Evolutionary conservation across 2,888 invertebrate genomes (phyloP), one percentile per base, ranked within the genome.

Genomic region (Nemoura dubitans): DNA sequence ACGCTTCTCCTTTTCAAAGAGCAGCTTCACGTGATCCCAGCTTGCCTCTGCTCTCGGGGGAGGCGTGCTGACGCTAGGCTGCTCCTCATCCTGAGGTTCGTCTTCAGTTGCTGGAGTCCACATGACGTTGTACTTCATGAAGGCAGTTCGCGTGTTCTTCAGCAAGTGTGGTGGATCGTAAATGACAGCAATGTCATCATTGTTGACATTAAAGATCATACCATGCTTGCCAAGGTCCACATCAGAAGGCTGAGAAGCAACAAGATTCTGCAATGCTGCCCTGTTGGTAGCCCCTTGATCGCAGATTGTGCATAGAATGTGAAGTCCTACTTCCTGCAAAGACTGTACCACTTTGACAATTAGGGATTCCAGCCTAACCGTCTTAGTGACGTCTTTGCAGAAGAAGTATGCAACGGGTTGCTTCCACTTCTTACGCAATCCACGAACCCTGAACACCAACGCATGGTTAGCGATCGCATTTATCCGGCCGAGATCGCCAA

Each of bases 141-240:
- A 76, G n/a, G 25, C 43, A 76, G 86, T 86, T 14, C 86, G n/a
- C 36, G 86, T 36, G 83, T 5, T 83, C n/a, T 84, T 86, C 16
- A 87, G 27, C 29, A 87, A 36, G 14, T 86, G 85, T 3, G 85
- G 86, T 27, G 86, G 76, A 42, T 87, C 87, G 36, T 83, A 87
- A 30, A 87, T 30, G 16, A 30, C 78, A 2, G 85, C 86, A n/a
- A 87, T 86, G 28, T 86, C 80, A 27, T 86, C n/a, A 0, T 83
- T 78, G 25, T 83, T 29, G n/a, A 83, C 10, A 6, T 29, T 25
- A 29, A 85, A 85, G 10, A 42, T 25, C 26, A 16, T 27, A 21
- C 76, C 28, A 26, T 85, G 21, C 76, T 85, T 28, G 0, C 21
- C 21, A 0, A 59, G 2, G 10, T 84, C 0, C 21, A 29, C 28